These are phyloP conservation scores for Sebastes trivittatus DNA, from an alignment of 2,797 vertebrate species.

Conservation along the genomic window DNA sequence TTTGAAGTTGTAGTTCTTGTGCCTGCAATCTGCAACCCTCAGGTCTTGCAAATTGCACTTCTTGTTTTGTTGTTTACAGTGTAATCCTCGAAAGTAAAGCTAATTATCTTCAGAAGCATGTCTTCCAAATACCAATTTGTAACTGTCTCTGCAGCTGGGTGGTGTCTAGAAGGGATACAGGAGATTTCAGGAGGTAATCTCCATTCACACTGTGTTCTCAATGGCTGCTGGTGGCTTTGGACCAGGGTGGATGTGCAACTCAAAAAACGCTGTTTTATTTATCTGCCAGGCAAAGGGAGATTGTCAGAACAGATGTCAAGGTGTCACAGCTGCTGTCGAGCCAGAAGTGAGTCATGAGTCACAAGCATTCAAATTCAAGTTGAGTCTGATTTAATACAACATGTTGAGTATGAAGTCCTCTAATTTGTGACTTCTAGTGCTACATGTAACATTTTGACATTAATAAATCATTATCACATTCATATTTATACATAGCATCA, in stretches of 20 bases:
- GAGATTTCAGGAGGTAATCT: constrained; percentile 71
- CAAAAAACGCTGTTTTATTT: constrained; percentile 42
- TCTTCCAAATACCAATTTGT: constrained; percentile 70
- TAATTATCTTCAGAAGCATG: constrained; percentile 71
- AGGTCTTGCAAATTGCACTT: constrained; percentile 44
- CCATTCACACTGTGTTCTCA: constrained; percentile 51
- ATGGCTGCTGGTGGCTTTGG: constrained; percentile 59
- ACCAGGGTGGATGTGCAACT: constrained; percentile 48
- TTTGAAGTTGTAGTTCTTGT: constrained; percentile 44
- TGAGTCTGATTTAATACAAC: constrained; percentile 44
- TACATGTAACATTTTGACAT: constrained; percentile 9
- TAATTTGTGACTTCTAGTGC: constrained; percentile 28
- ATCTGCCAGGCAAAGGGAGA: constrained; percentile 47
- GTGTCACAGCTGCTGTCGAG: constrained; percentile 40
- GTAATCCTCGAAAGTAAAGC: constrained; percentile 72
- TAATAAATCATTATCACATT: constrained; percentile 8
- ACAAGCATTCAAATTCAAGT: constrained; percentile 39
- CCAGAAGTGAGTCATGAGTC: constrained; percentile 54
- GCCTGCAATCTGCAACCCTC: constrained; percentile 41
- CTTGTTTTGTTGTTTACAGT: constrained; percentile 61
- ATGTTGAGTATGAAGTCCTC: not conserved
- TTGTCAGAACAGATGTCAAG: constrained; percentile 57
- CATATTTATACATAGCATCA: not conserved
- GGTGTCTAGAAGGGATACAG: constrained; percentile 65
- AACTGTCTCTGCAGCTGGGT: constrained; percentile 59